A percentile compares a stretch with the other conserved stretches of the same genome.
These are phyloP conservation scores for Oryzias woworae DNA, from an alignment of 2,113 vertebrate species.

Conservation along the genomic window DNA sequence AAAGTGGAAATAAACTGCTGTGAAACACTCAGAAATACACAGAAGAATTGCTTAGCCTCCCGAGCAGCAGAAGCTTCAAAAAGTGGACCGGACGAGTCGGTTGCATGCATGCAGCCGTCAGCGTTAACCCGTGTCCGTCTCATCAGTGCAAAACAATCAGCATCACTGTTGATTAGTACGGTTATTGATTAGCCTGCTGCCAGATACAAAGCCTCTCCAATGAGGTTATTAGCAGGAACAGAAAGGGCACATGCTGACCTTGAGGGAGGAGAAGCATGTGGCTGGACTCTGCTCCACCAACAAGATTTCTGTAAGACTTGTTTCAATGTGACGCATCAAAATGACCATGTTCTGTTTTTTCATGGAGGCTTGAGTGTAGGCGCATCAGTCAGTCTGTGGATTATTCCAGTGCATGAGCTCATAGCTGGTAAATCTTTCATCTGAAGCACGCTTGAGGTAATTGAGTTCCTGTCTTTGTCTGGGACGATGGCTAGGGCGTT, in stretches of 20 bases:
- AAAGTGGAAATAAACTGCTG: conserved; percentile 32
- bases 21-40: conserved; percentile 39
- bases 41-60: conserved; percentile 8
- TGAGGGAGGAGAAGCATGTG: conserved; percentile 55
- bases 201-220: conserved; percentile 62
- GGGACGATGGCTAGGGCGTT: conserved; percentile 66
- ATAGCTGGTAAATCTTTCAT: conserved; percentile 78
- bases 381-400: conserved; percentile 38
- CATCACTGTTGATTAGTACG: conserved; percentile 71
- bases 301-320: conserved; percentile 17
- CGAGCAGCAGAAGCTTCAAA: background rate
- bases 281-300: conserved; percentile 10
- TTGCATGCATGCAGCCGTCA: conserved; percentile 38
- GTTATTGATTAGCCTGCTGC: conserved; percentile 76
- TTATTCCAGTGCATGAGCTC: conserved; percentile 72
- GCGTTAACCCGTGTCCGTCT: conserved; percentile 37
- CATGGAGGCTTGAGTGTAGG: conserved; percentile 9
- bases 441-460: conserved; percentile 70
- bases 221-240: conserved; percentile 60
- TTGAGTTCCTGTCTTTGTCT: conserved; percentile 79
- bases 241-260: conserved; percentile 62
- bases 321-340: conserved; percentile 1
- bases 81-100: conserved; percentile 25
- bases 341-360: conserved; percentile 24
- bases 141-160: conserved; percentile 74